phyloP scores from a whole-genome alignment of 2,888 invertebrate species.

The Lobophora halterata region DNA sequence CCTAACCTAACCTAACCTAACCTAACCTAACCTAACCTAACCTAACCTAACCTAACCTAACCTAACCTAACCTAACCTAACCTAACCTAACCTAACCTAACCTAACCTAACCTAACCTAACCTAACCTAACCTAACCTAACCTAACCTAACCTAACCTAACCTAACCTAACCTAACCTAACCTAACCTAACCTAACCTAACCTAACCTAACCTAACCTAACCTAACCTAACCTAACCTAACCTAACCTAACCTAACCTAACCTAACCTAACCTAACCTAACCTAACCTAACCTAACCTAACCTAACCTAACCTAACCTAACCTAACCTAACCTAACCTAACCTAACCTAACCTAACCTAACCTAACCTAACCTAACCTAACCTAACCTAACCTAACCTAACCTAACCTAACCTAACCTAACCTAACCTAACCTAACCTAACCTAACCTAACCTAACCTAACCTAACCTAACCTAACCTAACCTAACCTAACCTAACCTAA shows the following conservation, averaged over 20 bases:
- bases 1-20: slow-evolving; percentile 14
- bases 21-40: slow-evolving; percentile 14
- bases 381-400: slow-evolving; percentile 21
- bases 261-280: slow-evolving; percentile 27
- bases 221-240: slow-evolving; percentile 24
- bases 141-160: slow-evolving; percentile 12
- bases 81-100: slow-evolving; percentile 9
- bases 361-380: slow-evolving; percentile 31
- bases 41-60: slow-evolving; percentile 15
- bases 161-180: slow-evolving; percentile 3
- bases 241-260: slow-evolving; percentile 26
- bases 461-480: slow-evolving; percentile 20
- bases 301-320: slow-evolving; percentile 27
- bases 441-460: slow-evolving; percentile 19
- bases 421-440: slow-evolving; percentile 17
- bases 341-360: slow-evolving; percentile 32
- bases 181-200: slow-evolving; percentile 12
- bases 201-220: slow-evolving; percentile 13
- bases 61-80: slow-evolving; percentile 12
- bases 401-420: slow-evolving; percentile 6
- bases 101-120: slow-evolving; percentile 13
- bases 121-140: slow-evolving; percentile 7
- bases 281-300: slow-evolving; percentile 27
- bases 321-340: slow-evolving; percentile 31
- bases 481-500: slow-evolving; percentile 19